These are phyloP conservation scores for Chaetorhynchus papuensis DNA, from an alignment of 2,113 vertebrate genomes.

Conservation along the genomic window DNA sequence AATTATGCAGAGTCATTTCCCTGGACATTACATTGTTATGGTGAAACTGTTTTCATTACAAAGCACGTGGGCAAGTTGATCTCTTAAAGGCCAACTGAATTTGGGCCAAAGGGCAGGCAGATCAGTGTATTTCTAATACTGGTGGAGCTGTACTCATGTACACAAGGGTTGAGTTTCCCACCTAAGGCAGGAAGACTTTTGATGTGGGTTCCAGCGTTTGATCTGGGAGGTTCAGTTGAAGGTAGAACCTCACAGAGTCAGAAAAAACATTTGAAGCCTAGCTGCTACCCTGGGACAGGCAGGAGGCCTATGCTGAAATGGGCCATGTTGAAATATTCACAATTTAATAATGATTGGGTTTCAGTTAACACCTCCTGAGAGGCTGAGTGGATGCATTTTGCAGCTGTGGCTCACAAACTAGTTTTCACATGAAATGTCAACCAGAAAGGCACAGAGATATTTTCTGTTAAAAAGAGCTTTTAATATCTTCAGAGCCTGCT, in stretches of 20 bases:
- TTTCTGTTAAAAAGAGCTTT: not conserved
- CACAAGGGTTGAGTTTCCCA: not conserved
- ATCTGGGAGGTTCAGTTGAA: not conserved
- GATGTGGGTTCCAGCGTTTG: not conserved
- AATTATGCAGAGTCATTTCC: conserved; percentile 39
- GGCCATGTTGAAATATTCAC: conserved; percentile 1
- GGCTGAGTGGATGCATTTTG: not conserved
- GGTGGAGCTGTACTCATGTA: not conserved
- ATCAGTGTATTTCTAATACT: not conserved
- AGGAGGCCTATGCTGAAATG: not conserved
- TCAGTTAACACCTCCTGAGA: not conserved
- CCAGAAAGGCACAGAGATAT: not conserved
- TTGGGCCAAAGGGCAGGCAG: not conserved
- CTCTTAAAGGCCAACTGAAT: not conserved
- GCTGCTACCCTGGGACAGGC: not conserved
- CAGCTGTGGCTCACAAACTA: not conserved
- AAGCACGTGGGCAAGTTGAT: not conserved
- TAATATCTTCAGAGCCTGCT: not conserved
- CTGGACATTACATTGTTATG: not conserved
- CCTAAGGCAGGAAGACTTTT: not conserved
- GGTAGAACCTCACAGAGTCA: not conserved
- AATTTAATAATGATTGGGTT: not conserved
- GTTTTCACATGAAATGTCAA: not conserved
- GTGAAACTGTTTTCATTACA: not conserved
- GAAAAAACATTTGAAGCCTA: not conserved